Evolutionary conservation across 2,113 vertebrate genomes (phyloP).

Genomic region (Ophiodon elongatus): DNA sequence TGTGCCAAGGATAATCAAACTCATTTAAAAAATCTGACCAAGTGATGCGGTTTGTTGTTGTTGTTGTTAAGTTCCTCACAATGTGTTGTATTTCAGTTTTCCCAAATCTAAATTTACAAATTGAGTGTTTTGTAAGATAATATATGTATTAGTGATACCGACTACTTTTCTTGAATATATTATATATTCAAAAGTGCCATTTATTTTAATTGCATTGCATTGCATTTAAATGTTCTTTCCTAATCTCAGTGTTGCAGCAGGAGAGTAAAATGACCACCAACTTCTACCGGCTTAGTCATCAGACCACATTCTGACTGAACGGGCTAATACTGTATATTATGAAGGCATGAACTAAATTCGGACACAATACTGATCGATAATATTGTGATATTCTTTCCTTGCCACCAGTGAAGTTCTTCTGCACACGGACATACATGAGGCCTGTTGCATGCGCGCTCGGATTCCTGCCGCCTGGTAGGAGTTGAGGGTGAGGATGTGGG

Average conservation of each 20-base stretch:
- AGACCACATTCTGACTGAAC: not conserved
- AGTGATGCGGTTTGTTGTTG: no score
- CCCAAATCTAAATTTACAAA: not conserved
- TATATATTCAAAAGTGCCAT: not conserved
- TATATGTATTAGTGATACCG: not conserved
- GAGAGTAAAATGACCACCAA: not conserved
- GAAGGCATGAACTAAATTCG: not conserved
- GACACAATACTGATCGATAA: no score
- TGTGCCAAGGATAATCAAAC: not conserved
- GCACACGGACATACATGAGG: not conserved
- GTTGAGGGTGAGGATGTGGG: conserved; percentile 32
- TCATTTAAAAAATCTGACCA: not conserved
- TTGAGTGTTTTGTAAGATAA: not conserved
- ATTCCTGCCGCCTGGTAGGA: not conserved
- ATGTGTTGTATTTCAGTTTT: no score
- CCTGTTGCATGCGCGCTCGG: not conserved
- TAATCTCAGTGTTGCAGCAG: not conserved
- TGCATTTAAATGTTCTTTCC: not conserved
- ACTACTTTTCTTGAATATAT: not conserved
- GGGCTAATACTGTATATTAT: not conserved
- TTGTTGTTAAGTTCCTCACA: no score
- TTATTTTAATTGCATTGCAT: not conserved
- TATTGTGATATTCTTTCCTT: not conserved
- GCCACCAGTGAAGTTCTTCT: not conserved
- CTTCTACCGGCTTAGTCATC: not conserved